Evolutionary conservation across 1,140 invertebrate species (phyloP).

Genomic region (Drosophila nigrodunni): DNA sequence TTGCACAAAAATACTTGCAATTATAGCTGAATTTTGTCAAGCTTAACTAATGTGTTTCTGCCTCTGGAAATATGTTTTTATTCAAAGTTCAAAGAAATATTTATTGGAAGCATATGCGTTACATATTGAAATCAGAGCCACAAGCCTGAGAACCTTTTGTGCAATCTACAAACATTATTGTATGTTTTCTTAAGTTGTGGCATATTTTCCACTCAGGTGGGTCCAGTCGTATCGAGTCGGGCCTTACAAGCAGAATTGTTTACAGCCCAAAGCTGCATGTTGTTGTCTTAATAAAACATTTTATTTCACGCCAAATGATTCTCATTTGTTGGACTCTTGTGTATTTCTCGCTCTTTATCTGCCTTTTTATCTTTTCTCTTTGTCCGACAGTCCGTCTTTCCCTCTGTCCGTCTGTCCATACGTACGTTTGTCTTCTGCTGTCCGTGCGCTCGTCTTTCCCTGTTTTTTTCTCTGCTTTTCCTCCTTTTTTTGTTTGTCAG

Average conservation of each 20-base stretch:
- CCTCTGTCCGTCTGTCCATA: not conserved
- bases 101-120: no score
- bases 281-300: constrained; percentile 65
- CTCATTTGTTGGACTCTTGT: constrained; percentile 57
- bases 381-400: not conserved
- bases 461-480: no score
- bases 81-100: no score
- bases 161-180: no score
- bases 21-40: no score
- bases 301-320: constrained; percentile 74
- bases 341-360: constrained; percentile 1
- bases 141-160: no score
- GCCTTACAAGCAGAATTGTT: constrained; percentile 4
- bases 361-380: not conserved
- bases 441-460: constrained; percentile 1
- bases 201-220: constrained; percentile 27
- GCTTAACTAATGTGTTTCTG: no score
- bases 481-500: constrained; percentile 39
- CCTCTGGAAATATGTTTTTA: no score
- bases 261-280: constrained; percentile 10
- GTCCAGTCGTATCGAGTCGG: not conserved
- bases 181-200: not conserved
- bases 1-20: no score
- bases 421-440: not conserved
- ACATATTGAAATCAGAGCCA: no score